A percentile compares a stretch with the other conserved stretches of the same genome.
Evolutionary conservation across 2,888 invertebrate species (phyloP).

Genomic region (Girardia tigrina): DNA sequence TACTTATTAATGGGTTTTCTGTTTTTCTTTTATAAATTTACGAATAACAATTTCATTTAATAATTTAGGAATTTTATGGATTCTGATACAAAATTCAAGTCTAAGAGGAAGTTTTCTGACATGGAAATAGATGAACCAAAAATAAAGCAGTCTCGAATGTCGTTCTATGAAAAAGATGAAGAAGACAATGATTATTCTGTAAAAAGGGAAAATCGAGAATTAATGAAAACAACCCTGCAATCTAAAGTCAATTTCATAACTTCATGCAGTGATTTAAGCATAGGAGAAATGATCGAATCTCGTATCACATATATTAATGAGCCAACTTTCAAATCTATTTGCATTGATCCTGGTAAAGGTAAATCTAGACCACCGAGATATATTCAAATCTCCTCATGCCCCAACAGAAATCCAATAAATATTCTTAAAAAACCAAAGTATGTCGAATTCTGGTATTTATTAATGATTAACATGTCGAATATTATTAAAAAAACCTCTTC

Average conservation of each 20-base stretch:
- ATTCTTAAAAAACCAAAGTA: constrained; percentile 6
- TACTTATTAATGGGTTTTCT: no score
- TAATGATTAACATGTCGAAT: no score
- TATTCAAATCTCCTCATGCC: not conserved
- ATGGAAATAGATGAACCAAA: no score
- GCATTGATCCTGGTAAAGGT: constrained; percentile 6
- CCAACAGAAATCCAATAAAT: not conserved
- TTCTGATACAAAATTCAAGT: no score
- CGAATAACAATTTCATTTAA: no score
- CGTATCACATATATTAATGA: not conserved
- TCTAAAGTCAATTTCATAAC: not conserved
- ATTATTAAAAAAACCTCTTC: no score
- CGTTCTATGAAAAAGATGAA: not conserved
- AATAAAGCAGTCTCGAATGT: no score
- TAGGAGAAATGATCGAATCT: not conserved
- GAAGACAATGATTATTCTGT: not conserved
- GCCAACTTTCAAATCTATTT: not conserved
- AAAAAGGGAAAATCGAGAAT: not conserved
- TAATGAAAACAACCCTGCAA: not conserved
- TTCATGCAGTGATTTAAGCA: not conserved
- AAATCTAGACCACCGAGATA: constrained; percentile 2
- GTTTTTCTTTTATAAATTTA: no score
- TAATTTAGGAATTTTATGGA: no score
- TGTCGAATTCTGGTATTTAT: no score
- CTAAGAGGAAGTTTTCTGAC: no score